Evolutionary conservation across 2,797 vertebrate species (phyloP).

Genomic region (Catamblyrhynchus diadema): DNA sequence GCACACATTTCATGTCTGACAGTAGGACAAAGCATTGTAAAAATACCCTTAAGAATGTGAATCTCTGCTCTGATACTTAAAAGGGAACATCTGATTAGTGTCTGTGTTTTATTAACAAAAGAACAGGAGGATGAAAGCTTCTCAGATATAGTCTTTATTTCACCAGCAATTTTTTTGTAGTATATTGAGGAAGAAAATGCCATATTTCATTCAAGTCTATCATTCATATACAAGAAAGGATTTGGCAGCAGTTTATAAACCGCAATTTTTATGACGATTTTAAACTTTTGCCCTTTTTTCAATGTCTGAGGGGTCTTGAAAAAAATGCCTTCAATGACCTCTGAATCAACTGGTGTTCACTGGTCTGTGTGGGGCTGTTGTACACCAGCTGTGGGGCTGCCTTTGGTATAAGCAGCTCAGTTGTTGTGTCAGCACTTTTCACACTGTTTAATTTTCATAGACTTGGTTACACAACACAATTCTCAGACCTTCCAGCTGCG

Average conservation of each 20-base stretch:
- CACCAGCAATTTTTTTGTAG: not conserved
- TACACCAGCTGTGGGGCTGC: not conserved
- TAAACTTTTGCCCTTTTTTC: not conserved
- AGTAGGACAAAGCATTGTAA: slow-evolving; percentile 6
- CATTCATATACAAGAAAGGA: not conserved
- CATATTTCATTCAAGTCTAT: slow-evolving; percentile 12
- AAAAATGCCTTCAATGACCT: not conserved
- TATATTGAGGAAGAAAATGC: not conserved
- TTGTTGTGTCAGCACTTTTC: slow-evolving; percentile 36
- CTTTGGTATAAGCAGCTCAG: not conserved
- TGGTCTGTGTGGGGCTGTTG: not conserved
- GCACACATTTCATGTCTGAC: not conserved
- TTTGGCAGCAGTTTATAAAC: not conserved
- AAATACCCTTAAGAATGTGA: not conserved
- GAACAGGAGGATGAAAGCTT: not conserved
- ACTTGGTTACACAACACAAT: slow-evolving; percentile 17
- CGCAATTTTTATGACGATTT: not conserved
- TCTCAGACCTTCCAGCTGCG: slow-evolving; percentile 36
- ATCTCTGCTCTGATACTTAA: not conserved
- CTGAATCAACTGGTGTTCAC: not conserved
- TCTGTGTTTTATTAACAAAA: slow-evolving; percentile 16
- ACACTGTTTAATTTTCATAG: slow-evolving; percentile 31
- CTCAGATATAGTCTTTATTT: not conserved
- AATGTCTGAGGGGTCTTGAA: not conserved
- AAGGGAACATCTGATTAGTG: slow-evolving; percentile 14